Evolutionary conservation across 2,797 vertebrate genomes (phyloP).

Genomic region (Semotilus atromaculatus): DNA sequence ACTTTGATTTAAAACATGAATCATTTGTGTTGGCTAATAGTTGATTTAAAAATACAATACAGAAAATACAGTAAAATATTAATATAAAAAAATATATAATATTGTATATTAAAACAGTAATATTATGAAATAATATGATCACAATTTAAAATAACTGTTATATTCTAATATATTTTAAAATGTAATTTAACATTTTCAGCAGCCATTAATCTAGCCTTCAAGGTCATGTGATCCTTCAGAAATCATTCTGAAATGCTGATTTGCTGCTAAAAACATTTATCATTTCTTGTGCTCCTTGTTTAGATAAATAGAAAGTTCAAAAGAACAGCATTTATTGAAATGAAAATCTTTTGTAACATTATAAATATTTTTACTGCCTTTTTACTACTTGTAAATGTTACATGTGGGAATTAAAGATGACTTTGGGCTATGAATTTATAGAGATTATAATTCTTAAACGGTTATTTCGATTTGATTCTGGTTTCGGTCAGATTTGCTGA

Average conservation of each 20-base stretch:
- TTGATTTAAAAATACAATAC: neutral
- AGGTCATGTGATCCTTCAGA: neutral
- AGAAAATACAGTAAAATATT: no score
- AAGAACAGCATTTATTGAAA: neutral
- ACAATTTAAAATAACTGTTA: neutral
- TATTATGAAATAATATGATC: neutral
- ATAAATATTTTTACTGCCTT: neutral
- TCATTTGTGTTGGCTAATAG: neutral
- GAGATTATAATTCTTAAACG: neutral
- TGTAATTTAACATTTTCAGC: no score
- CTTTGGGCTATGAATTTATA: neutral
- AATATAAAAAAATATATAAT: no score
- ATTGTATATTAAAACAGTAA: no score
- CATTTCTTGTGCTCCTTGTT: neutral
- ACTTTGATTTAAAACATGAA: neutral
- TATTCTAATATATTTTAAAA: neutral
- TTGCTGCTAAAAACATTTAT: neutral
- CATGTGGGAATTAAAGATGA: neutral
- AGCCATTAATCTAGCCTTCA: neutral
- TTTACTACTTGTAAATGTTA: neutral
- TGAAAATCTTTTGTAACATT: no score
- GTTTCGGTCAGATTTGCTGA: neutral
- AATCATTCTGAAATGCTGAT: neutral
- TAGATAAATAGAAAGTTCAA: no score
- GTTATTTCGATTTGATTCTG: neutral